Percentiles rank a stretch among this genome's conserved stretches.
phyloP scores from a whole-genome alignment of 2,113 vertebrate genomes.

The Ammospiza caudacuta region DNA sequence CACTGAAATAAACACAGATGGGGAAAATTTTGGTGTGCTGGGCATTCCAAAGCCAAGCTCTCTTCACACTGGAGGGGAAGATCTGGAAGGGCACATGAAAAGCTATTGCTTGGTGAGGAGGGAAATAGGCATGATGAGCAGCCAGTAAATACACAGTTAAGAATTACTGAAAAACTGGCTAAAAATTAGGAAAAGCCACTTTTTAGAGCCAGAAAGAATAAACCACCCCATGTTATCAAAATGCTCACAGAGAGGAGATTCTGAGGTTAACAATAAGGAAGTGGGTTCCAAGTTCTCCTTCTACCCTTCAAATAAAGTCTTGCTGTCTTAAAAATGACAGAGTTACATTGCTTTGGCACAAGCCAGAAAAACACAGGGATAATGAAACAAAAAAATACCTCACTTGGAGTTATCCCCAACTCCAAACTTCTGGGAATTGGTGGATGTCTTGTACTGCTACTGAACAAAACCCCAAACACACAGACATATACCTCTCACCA shows the following conservation, averaged over 20 bases:
- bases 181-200: neutral
- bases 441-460: rapidly evolving
- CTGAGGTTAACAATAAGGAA: neutral
- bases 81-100: neutral
- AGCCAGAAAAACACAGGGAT: neutral
- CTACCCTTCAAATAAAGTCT: neutral
- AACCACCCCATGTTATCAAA: neutral
- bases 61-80: neutral
- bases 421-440: neutral
- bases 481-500: neutral
- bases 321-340: neutral
- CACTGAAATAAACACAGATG: neutral
- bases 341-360: too few relatives aligned
- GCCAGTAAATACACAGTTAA: neutral
- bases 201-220: neutral
- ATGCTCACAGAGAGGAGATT: rapidly evolving
- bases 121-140: neutral
- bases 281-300: neutral
- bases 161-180: neutral
- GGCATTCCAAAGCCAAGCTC: neutral
- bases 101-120: neutral
- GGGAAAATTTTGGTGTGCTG: neutral
- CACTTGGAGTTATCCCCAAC: neutral
- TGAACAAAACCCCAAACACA: neutral
- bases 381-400: neutral